These are phyloP conservation scores for Piscicola geometra DNA, from an alignment of 2,888 invertebrate genomes.

Conservation along the genomic window DNA sequence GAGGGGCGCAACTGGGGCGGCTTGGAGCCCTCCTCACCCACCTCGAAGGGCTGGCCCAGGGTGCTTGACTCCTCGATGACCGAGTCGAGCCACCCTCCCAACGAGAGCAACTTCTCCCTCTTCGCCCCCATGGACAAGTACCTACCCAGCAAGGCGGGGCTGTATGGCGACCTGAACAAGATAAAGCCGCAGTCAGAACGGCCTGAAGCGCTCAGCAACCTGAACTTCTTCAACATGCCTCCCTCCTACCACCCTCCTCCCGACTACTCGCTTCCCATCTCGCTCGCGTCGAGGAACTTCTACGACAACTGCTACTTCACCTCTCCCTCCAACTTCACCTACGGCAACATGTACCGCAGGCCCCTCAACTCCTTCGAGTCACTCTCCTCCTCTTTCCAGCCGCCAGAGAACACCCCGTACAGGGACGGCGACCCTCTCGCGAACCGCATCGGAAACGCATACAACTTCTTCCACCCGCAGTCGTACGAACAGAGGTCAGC, in stretches of 20 bases:
- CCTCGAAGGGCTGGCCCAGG: slow-evolving; percentile 29
- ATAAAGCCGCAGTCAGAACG: background rate
- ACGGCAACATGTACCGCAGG: slow-evolving; percentile 30
- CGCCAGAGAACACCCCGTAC: slow-evolving; percentile 19
- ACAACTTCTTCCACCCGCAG: slow-evolving; percentile 27
- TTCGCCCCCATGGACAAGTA: slow-evolving; percentile 6
- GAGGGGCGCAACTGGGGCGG: background rate
- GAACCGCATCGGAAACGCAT: slow-evolving; percentile 2
- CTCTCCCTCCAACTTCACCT: slow-evolving; percentile 12
- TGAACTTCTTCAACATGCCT: background rate
- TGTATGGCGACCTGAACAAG: background rate
- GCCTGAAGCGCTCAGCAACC: background rate
- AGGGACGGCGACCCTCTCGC: slow-evolving; percentile 10
- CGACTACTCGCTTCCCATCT: slow-evolving; percentile 18
- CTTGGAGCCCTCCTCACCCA: background rate
- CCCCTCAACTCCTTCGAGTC: slow-evolving; percentile 10
- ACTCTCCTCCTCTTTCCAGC: background rate
- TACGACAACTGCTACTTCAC: slow-evolving; percentile 30
- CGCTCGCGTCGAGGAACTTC: slow-evolving; percentile 12
- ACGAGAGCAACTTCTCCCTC: slow-evolving; percentile 12
- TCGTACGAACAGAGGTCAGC: slow-evolving; percentile 18
- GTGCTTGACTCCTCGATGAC: slow-evolving; percentile 30
- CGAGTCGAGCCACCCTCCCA: slow-evolving; percentile 26
- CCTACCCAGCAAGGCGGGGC: background rate
- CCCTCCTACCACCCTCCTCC: slow-evolving; percentile 9